Percentiles rank a stretch among this genome's conserved stretches.
Conservation (phyloP, 2,888 invertebrate species). For the Ectemnius cavifrons region DNA sequence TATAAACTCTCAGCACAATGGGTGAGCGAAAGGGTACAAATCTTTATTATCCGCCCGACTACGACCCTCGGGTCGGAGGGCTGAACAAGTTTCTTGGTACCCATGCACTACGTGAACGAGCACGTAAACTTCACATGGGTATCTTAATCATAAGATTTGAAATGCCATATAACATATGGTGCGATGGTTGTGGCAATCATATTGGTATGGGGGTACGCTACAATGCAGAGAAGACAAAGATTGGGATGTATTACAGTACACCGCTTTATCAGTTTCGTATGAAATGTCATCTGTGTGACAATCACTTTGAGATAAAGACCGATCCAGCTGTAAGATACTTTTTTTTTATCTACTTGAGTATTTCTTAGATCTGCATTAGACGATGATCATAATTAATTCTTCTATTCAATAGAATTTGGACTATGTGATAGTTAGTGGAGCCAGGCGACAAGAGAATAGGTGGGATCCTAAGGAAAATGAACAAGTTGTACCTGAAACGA, state of each 20-base stretch:
- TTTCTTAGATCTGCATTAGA: neutral
- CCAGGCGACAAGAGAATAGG: slow-evolving; percentile 96
- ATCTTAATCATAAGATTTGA: slow-evolving; percentile 98
- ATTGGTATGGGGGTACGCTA: slow-evolving; percentile 99
- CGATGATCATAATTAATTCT: slow-evolving; percentile 15
- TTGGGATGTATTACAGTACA: slow-evolving; percentile 99
- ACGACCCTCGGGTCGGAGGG: slow-evolving; percentile 96
- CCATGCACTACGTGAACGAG: slow-evolving; percentile 97
- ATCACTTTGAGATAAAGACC: slow-evolving; percentile 98
- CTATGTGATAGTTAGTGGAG: slow-evolving; percentile 96
- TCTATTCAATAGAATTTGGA: slow-evolving; percentile 90
- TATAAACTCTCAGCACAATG: slow-evolving; percentile 80
- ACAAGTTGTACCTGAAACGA: slow-evolving; percentile 94
- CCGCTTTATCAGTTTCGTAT: slow-evolving; percentile 98
- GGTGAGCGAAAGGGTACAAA: slow-evolving; percentile 99
- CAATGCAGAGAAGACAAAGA: slow-evolving; percentile 94
- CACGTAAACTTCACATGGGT: slow-evolving; percentile 95
- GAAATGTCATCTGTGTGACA: slow-evolving; percentile 99
- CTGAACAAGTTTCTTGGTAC: slow-evolving; percentile 96
- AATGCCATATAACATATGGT: slow-evolving; percentile 99
- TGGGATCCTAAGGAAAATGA: slow-evolving; percentile 99
- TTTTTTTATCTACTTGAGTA: neutral
- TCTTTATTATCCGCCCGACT: slow-evolving; percentile 99
- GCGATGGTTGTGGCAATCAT: slow-evolving; percentile 98
- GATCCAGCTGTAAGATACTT: slow-evolving; percentile 90